These are phyloP conservation scores for Gari tellinella DNA, from an alignment of 2,888 invertebrate species.

Conservation along the genomic window DNA sequence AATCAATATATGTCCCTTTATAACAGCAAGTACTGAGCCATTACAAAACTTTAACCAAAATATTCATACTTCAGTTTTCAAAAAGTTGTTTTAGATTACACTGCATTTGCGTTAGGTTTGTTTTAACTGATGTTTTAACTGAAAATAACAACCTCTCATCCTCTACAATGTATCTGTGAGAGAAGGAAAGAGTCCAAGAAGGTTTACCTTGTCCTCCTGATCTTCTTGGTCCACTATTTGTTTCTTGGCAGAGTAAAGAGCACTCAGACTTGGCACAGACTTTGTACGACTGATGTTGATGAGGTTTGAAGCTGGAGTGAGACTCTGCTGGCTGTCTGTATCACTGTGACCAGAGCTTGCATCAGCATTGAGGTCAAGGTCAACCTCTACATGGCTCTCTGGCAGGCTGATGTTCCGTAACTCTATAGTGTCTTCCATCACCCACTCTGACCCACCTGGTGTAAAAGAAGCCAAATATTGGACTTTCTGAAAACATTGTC, in stretches of 20 bases:
- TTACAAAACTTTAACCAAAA: too few species aligned
- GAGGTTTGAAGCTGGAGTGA: constrained; percentile 65
- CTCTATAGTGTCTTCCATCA: constrained; percentile 97
- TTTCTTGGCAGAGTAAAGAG: constrained; percentile 76
- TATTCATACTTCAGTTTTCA: too few species aligned
- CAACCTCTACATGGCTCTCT: constrained; percentile 81
- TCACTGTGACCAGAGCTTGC: constrained; percentile 38
- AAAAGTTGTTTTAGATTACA: too few species aligned
- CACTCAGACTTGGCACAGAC: constrained; percentile 81
- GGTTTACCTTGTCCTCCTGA: constrained; percentile 14
- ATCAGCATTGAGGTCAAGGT: constrained; percentile 69
- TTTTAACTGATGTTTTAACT: too few species aligned
- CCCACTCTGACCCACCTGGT: constrained; percentile 92
- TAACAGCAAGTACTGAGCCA: too few species aligned
- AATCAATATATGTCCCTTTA: too few species aligned
- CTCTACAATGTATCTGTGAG: too few species aligned
- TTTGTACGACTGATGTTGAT: constrained; percentile 71
- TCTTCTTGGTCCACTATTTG: constrained; percentile 39
- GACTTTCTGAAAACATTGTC: too few species aligned
- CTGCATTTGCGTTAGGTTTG: too few species aligned
- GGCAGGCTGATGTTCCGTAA: constrained; percentile 94
- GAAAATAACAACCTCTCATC: too few species aligned
- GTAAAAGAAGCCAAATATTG: too few species aligned
- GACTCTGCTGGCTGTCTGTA: constrained; percentile 42
- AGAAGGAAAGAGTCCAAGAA: too few species aligned